Evolutionary conservation across 1,140 invertebrate genomes (phyloP), one percentile per base, ranked within the genome.

Genomic region (Drosophila sp.): DNA sequence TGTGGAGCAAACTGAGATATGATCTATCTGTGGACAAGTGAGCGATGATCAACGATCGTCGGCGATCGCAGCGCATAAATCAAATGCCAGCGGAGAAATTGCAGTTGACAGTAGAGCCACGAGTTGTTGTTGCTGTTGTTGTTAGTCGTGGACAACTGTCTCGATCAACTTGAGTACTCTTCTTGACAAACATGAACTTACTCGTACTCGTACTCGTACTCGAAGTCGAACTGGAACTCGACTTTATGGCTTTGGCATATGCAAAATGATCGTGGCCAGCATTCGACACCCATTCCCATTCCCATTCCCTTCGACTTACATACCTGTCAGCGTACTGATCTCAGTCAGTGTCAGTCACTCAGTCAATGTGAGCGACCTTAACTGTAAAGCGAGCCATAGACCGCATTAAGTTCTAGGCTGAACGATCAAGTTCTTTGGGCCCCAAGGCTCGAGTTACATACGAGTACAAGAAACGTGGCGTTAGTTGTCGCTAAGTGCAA

Each of bases 401-500:
- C 80, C 72, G 67, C 80, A 76, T 65, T 40, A 74, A 46, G 76
- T 84, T 83, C 80, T 67, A 48, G 50, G 54, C 50, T 41, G 40
- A 40, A 34, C 48, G 57, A 18, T n/a, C 48, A 16, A 59, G 41
- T 63, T 80, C 51, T 21, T 21, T 67, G 4, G 2, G 61, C 59
- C 70, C 54, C 50, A 14, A 63, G 69, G 72, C 58, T 89, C 78
- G 67, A 83, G 84, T 87, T 82, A 82, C 82, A 76, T 79, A 77
- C 57, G 18, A 45, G 4, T 3, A 72, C 51, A 59, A 63, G 70
- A 75, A 82, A 61, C 64, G 75, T 87, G 82, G 82, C 82, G 82
- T 87, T 79, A 87, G 82, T 89, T 79, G 83, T 87, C 78, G 76
- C 82, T 89, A 87, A 87, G 83, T 87, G 83, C 81, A 83, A 57